Percentiles rank a stretch among this genome's conserved stretches.
phyloP scores from a whole-genome alignment of 2,888 invertebrate species.

The Pheosia tremula region DNA sequence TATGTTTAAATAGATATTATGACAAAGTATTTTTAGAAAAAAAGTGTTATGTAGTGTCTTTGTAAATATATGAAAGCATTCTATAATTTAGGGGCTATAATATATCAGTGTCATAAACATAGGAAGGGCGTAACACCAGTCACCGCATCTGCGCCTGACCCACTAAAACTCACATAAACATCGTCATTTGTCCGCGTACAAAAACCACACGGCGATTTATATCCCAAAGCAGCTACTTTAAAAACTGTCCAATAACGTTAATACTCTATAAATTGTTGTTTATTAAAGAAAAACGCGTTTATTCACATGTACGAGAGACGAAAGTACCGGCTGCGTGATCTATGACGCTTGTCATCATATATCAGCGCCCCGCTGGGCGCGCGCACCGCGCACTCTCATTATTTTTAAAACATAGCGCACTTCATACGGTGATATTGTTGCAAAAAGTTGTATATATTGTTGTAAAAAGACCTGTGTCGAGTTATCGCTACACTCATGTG shows the following conservation, averaged over 20 bases:
- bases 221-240: slow-evolving; percentile 16
- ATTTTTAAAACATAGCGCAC: slow-evolving; percentile 68
- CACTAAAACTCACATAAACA: slow-evolving; percentile 5
- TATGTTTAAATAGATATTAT: no score
- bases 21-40: no score
- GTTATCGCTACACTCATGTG: not conserved
- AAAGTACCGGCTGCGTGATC: slow-evolving; percentile 58
- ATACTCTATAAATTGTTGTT: slow-evolving; percentile 38
- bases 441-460: slow-evolving; percentile 56
- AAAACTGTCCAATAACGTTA: slow-evolving; percentile 30
- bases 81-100: not conserved
- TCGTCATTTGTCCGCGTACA: slow-evolving; percentile 8
- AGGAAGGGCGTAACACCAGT: not conserved
- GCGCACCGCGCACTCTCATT: slow-evolving; percentile 53
- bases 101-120: not conserved
- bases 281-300: slow-evolving; percentile 45
- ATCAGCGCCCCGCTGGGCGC: slow-evolving; percentile 56
- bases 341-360: slow-evolving; percentile 58
- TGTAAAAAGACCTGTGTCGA: slow-evolving; percentile 27
- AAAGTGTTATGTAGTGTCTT: not conserved
- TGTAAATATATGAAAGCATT: not conserved
- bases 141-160: not conserved
- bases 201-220: not conserved
- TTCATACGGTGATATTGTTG: slow-evolving; percentile 61
- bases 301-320: slow-evolving; percentile 44